Conservation (phyloP, 2,113 vertebrate species). For the Alethe castanea region DNA sequence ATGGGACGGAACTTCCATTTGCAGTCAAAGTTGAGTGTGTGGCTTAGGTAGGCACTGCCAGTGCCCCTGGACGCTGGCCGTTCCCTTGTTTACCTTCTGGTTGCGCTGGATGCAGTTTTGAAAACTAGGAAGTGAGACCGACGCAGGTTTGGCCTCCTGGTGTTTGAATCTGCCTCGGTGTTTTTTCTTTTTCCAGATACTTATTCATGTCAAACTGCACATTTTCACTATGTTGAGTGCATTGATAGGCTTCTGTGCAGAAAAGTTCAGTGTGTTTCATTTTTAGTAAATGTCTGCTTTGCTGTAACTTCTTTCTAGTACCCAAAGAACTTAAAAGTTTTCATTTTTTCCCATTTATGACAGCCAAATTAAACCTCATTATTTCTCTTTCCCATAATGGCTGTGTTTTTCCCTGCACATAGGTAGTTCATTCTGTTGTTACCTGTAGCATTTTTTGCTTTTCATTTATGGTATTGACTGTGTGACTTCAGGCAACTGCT, state of each 20-base stretch:
- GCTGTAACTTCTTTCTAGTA: not conserved
- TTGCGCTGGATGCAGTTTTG: not conserved
- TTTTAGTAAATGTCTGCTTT: not conserved
- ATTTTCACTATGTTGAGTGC: not conserved
- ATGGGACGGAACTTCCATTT: conserved; percentile 77
- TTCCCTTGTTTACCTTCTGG: not conserved
- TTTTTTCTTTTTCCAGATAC: not conserved
- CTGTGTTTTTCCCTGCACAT: not conserved
- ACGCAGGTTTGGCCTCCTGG: not conserved
- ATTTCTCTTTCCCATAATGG: not conserved
- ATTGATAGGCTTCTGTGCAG: not conserved
- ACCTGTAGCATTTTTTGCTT: not conserved
- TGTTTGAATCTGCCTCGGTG: not conserved
- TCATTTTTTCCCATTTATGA: not conserved
- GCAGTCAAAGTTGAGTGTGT: conserved; percentile 70
- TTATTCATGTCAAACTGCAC: not conserved
- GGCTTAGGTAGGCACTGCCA: not conserved
- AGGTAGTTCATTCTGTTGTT: not conserved
- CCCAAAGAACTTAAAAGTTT: not conserved
- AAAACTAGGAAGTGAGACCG: not conserved
- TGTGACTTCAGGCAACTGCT: not conserved
- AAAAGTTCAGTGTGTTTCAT: not conserved
- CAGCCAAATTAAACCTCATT: not conserved
- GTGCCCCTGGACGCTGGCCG: not conserved
- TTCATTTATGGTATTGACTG: fast-evolving